These are phyloP conservation scores for Prochilodus magdalenae DNA, from an alignment of 2,113 vertebrate species.

Conservation along the genomic window DNA sequence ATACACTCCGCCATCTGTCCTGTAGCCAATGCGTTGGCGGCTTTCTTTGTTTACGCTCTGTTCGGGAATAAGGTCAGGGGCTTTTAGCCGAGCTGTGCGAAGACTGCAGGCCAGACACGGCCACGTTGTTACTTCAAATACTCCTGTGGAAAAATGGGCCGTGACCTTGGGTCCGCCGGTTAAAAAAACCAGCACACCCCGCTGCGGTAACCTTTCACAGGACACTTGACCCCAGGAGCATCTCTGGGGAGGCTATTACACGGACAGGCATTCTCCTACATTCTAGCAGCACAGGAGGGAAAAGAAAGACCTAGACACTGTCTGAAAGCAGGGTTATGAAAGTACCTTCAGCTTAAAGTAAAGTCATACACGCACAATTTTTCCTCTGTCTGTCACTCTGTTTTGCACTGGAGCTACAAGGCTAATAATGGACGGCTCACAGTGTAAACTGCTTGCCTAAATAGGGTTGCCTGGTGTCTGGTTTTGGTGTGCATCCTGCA, in stretches of 20 bases:
- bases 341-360: not conserved
- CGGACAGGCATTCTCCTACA: not conserved
- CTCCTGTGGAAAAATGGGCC: not conserved
- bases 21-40: not conserved
- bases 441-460: too few species aligned
- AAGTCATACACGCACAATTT: too few species aligned
- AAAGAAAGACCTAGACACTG: not conserved
- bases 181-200: not conserved
- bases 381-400: too few species aligned
- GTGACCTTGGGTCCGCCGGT: slow-evolving; percentile 9
- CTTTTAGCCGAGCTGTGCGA: not conserved
- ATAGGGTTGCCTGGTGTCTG: too few species aligned
- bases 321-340: not conserved
- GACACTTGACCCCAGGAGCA: not conserved
- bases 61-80: not conserved
- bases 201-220: slow-evolving; percentile 25
- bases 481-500: too few species aligned
- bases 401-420: too few species aligned
- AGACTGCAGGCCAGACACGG: slow-evolving; percentile 5
- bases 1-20: not conserved
- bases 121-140: not conserved
- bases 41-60: not conserved
- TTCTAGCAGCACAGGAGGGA: not conserved
- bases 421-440: too few species aligned
- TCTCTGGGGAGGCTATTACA: slow-evolving; percentile 14